Percentiles rank a stretch among this genome's conserved stretches.
Conservation (phyloP, 2,113 vertebrate genomes). For the Gambusia holbrooki region DNA sequence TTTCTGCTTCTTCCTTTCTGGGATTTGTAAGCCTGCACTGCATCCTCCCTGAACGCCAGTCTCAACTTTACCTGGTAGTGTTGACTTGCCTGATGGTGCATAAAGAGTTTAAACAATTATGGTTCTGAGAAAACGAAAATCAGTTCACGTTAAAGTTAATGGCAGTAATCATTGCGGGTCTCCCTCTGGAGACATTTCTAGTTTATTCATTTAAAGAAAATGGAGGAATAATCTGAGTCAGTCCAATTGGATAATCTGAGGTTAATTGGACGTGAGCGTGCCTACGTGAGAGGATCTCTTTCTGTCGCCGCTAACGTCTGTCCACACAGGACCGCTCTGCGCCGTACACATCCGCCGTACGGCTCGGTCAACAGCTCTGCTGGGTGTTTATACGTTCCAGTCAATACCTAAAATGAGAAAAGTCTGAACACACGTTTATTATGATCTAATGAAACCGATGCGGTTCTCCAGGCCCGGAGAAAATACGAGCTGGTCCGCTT, state of each 20-base stretch:
- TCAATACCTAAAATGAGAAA: conserved; percentile 27
- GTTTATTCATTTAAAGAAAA: too few relatives aligned
- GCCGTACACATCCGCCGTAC: not conserved
- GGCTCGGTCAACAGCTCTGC: not conserved
- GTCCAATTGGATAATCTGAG: not conserved
- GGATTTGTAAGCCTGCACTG: too few relatives aligned
- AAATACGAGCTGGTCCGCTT: conserved; percentile 36
- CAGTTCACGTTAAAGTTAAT: too few relatives aligned
- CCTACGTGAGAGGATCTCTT: not conserved
- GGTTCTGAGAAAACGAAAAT: too few relatives aligned
- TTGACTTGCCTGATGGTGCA: too few relatives aligned
- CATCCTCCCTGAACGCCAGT: too few relatives aligned
- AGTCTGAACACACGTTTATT: conserved; percentile 1
- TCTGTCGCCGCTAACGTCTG: not conserved
- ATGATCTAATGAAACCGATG: conserved; percentile 18
- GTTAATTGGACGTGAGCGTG: not conserved
- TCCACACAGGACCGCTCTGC: not conserved
- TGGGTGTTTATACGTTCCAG: conserved; percentile 19
- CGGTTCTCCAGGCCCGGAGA: conserved; percentile 1
- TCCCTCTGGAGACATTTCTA: too few relatives aligned
- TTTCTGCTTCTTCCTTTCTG: too few relatives aligned
- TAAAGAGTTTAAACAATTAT: too few relatives aligned
- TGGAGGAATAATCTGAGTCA: not conserved
- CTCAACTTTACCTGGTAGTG: too few relatives aligned
- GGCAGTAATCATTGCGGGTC: too few relatives aligned